Conservation (phyloP, 2,888 invertebrate genomes). For the Sylvicola cinctus region DNA sequence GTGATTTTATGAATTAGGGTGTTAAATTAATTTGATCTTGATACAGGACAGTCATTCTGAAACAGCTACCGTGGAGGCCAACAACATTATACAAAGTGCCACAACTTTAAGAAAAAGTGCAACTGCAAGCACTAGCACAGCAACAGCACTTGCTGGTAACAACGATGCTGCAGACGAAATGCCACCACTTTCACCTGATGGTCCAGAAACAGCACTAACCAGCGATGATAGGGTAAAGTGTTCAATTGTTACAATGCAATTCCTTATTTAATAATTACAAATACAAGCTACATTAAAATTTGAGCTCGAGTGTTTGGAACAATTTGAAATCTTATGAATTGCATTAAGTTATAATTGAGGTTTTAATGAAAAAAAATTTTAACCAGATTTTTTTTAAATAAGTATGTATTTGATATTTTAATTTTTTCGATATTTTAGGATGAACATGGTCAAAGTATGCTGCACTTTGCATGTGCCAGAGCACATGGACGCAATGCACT, state of each 20-base stretch:
- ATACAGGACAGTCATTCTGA: too few relatives aligned
- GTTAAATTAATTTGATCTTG: too few relatives aligned
- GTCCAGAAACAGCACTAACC: conserved; percentile 36
- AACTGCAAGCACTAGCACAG: too few relatives aligned
- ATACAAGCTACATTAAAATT: background rate
- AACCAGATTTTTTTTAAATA: background rate
- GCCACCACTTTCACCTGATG: conserved; percentile 19
- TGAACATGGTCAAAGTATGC: conserved; percentile 74
- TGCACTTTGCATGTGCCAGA: conserved; percentile 72
- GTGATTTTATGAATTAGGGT: background rate
- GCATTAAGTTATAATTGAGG: too few relatives aligned
- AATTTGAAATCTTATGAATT: too few relatives aligned
- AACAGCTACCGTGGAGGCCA: too few relatives aligned
- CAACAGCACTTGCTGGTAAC: too few relatives aligned
- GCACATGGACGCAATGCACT: conserved; percentile 62
- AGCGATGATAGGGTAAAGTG: conserved; percentile 36
- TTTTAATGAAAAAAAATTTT: too few relatives aligned
- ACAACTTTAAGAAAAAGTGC: too few relatives aligned
- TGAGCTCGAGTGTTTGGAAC: background rate
- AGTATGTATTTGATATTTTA: background rate
- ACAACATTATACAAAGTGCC: too few relatives aligned
- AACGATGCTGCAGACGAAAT: conserved; percentile 3
- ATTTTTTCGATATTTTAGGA: conserved; percentile 32
- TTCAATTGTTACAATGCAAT: conserved; percentile 6
- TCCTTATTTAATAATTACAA: background rate